Conservation (phyloP, 2,113 vertebrate species). For the Phoxinus phoxinus region DNA sequence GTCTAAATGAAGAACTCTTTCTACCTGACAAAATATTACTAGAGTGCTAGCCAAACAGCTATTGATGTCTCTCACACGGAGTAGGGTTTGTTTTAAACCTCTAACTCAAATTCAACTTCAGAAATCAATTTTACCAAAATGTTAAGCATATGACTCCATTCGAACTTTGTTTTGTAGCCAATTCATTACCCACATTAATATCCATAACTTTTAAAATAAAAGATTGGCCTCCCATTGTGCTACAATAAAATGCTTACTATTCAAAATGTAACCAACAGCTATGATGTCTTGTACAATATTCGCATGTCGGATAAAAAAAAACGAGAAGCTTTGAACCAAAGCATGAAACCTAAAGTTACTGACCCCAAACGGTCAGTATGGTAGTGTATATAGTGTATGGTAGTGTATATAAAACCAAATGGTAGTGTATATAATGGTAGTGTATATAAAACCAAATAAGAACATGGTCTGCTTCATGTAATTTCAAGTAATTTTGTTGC, state of each 20-base stretch:
- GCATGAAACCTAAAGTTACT: not conserved
- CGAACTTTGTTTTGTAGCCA: not conserved
- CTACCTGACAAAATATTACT: constrained; percentile 1
- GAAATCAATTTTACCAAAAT: not conserved
- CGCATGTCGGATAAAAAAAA: not conserved
- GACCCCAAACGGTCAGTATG: no score
- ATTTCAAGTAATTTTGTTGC: not conserved
- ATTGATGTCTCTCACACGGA: not conserved
- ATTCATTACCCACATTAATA: not conserved
- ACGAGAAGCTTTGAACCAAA: not conserved
- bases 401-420: no score
- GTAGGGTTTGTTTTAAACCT: not conserved
- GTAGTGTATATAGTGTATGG: no score
- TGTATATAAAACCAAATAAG: no score
- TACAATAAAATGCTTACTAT: not conserved
- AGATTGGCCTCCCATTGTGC: not conserved
- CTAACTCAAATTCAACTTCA: not conserved
- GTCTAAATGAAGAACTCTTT: not conserved
- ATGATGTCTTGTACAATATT: not conserved
- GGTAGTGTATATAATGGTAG: no score
- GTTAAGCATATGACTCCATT: not conserved
- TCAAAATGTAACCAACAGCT: not conserved
- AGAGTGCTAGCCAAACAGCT: not conserved
- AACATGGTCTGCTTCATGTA: not conserved
- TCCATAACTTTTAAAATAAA: not conserved